These are phyloP conservation scores for Eucera pruinosa DNA, from an alignment of 2,888 invertebrate genomes.

Conservation along the genomic window DNA sequence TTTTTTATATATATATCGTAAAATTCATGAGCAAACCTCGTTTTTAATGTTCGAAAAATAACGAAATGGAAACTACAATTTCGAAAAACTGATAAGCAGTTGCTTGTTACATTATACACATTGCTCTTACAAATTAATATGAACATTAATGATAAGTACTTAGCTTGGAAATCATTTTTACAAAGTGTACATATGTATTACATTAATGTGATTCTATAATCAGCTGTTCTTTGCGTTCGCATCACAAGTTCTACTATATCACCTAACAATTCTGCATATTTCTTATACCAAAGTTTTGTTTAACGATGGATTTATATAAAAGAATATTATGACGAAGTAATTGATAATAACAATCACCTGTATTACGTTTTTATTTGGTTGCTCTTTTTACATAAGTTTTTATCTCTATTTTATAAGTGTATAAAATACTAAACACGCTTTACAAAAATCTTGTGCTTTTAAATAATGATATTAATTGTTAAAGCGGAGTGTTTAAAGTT, in stretches of 20 bases:
- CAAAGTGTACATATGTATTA: slow-evolving; percentile 41
- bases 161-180: slow-evolving; percentile 47
- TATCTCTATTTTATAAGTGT: not conserved
- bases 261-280: slow-evolving; percentile 37
- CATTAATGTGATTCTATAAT: slow-evolving; percentile 57
- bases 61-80: slow-evolving; percentile 7
- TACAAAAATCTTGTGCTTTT: slow-evolving; percentile 8
- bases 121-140: slow-evolving; percentile 34
- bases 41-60: slow-evolving; percentile 22
- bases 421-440: slow-evolving; percentile 14
- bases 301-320: slow-evolving; percentile 39
- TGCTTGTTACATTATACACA: slow-evolving; percentile 26
- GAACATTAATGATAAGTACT: slow-evolving; percentile 40
- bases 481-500: not conserved
- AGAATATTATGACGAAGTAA: slow-evolving; percentile 31
- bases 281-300: slow-evolving; percentile 60
- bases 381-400: slow-evolving; percentile 1
- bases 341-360: slow-evolving; percentile 7
- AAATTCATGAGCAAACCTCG: slow-evolving; percentile 25
- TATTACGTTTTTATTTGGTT: slow-evolving; percentile 6
- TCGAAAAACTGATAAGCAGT: slow-evolving; percentile 1
- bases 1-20: slow-evolving; percentile 25
- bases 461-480: not conserved
- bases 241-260: slow-evolving; percentile 21
- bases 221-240: slow-evolving; percentile 30